Conservation (phyloP, 2,797 vertebrate species). For the Gymnothorax javanicus region DNA sequence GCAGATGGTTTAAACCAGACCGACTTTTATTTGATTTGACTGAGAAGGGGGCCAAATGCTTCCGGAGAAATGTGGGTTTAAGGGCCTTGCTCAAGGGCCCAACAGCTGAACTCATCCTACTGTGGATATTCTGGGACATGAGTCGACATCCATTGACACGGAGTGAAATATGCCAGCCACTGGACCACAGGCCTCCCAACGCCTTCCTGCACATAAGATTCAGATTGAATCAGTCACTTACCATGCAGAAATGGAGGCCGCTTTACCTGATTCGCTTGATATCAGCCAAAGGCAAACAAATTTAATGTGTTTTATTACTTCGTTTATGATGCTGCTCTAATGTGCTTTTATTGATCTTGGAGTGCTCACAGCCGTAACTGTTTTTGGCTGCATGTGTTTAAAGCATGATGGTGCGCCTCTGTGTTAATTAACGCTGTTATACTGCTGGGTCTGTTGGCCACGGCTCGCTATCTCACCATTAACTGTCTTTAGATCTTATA, state of each 20-base stretch:
- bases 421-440: background rate
- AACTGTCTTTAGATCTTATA: background rate
- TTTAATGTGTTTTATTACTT: background rate
- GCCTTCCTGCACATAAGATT: too few relatives aligned
- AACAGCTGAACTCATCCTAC: too few relatives aligned
- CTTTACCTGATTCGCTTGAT: background rate
- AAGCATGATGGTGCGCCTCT: background rate
- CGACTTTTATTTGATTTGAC: too few relatives aligned
- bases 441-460: background rate
- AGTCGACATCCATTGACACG: too few relatives aligned
- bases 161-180: too few relatives aligned
- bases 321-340: constrained; percentile 1
- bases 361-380: constrained; percentile 1
- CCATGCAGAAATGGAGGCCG: background rate
- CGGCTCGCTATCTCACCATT: background rate
- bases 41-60: too few relatives aligned
- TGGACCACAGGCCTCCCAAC: too few relatives aligned
- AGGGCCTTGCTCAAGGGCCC: too few relatives aligned
- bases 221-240: too few relatives aligned
- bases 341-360: background rate
- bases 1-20: too few relatives aligned
- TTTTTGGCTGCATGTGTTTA: background rate
- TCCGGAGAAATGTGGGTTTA: too few relatives aligned
- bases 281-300: background rate
- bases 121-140: too few relatives aligned